Conservation (phyloP, 35 echinoderm and acorn worm species). For the Lytechinus pictus region DNA sequence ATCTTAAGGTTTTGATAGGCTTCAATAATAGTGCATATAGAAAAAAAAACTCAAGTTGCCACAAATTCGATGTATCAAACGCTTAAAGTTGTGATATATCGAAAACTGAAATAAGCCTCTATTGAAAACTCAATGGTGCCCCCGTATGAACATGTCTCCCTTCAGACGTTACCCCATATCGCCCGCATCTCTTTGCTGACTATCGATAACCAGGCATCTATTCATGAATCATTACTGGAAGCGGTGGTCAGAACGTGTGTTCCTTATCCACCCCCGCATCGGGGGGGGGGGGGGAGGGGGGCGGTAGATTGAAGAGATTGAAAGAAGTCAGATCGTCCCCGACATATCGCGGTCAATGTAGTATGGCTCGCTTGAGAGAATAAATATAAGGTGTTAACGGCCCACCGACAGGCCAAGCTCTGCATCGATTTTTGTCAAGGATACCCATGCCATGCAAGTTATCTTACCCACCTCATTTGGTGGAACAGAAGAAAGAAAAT, state of each 20-base stretch:
- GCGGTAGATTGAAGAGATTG: neutral
- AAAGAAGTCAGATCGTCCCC: neutral
- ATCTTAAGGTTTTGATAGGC: no score
- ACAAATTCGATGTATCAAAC: no score
- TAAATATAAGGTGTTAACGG: slow-evolving; percentile 13
- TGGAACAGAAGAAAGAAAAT: neutral
- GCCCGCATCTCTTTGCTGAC: neutral
- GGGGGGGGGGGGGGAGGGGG: neutral
- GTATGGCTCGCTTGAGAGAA: neutral
- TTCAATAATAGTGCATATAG: no score
- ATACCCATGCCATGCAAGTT: neutral
- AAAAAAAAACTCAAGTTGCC: no score
- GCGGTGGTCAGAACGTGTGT: neutral
- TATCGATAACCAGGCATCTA: neutral
- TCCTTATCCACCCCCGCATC: neutral
- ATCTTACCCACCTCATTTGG: neutral
- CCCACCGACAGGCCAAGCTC: neutral
- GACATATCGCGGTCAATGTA: neutral
- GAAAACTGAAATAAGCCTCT: no score
- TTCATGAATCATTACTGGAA: neutral
- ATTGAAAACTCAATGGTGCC: no score
- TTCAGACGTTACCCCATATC: neutral
- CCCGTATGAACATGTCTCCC: neutral
- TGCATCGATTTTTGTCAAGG: neutral
- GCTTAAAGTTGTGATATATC: no score